These are phyloP conservation scores for Lydus trimaculatus DNA, from an alignment of 2,888 invertebrate genomes.

Conservation along the genomic window DNA sequence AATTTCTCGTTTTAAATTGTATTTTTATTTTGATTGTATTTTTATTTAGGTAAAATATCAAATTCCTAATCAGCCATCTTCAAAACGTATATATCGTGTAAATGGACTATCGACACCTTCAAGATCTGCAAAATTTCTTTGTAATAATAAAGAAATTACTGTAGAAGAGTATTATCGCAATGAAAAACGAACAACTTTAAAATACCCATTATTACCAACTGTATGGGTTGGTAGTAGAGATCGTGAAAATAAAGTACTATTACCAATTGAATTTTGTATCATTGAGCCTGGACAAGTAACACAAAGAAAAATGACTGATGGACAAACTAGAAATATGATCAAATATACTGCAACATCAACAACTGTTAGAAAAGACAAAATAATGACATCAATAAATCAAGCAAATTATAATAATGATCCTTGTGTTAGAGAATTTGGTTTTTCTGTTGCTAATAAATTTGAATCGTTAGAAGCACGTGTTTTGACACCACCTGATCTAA, in stretches of 20 bases:
- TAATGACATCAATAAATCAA: conserved; percentile 67
- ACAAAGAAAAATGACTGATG: conserved; percentile 80
- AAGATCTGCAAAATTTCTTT: conserved; percentile 53
- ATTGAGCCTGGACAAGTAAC: conserved; percentile 80
- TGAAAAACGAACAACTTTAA: conserved; percentile 57
- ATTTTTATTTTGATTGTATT: no score
- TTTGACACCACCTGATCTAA: conserved; percentile 76
- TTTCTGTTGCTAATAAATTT: conserved; percentile 78
- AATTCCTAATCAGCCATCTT: conserved; percentile 58
- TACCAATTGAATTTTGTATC: conserved; percentile 85
- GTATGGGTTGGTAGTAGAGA: conserved; percentile 71
- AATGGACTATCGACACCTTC: conserved; percentile 59
- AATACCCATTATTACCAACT: conserved; percentile 78
- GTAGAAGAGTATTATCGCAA: conserved; percentile 62
- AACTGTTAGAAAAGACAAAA: conserved; percentile 77
- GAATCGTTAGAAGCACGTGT: conserved; percentile 80
- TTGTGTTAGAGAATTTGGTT: conserved; percentile 80
- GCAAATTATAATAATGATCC: conserved; percentile 58
- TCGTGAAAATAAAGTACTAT: conserved; percentile 71
- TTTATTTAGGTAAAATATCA: conserved; percentile 60
- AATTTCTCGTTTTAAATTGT: background rate
- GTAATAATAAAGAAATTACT: conserved; percentile 50
- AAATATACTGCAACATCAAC: conserved; percentile 84
- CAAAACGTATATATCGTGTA: conserved; percentile 60
- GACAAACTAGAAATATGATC: conserved; percentile 89